These are phyloP conservation scores for Buphagus erythrorhynchus DNA, from an alignment of 2,797 vertebrate species.

Conservation along the genomic window DNA sequence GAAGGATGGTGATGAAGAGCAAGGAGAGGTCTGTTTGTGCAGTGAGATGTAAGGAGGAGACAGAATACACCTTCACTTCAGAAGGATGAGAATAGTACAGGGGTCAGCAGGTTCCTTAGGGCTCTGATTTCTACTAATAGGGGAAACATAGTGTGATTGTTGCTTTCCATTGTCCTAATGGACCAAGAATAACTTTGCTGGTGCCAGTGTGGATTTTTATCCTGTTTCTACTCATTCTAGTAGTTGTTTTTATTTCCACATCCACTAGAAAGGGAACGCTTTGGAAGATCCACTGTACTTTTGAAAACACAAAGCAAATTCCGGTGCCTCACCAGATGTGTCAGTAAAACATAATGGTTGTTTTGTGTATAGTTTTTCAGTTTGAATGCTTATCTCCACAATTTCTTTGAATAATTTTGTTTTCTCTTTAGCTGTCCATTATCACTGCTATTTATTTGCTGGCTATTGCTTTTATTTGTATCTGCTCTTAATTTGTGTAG, in stretches of 20 bases:
- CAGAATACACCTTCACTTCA: accelerated
- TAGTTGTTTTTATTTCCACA: background rate
- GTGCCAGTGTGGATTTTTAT: background rate
- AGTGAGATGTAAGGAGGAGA: background rate
- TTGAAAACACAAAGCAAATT: background rate
- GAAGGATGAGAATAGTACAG: background rate
- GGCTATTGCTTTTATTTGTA: background rate
- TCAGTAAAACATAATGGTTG: background rate
- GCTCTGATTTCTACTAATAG: background rate
- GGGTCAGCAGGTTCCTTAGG: background rate
- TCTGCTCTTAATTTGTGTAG: background rate
- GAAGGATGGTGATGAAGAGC: background rate
- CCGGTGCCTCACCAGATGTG: background rate
- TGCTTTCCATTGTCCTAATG: background rate
- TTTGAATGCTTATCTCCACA: background rate
- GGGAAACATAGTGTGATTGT: background rate
- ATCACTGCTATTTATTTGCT: background rate
- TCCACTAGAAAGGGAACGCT: background rate
- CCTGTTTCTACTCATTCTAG: background rate
- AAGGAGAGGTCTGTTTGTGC: background rate
- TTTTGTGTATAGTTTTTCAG: background rate
- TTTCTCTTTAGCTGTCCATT: background rate
- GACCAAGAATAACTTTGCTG: background rate
- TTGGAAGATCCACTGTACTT: background rate
- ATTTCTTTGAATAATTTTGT: background rate